Evolutionary conservation across 2,113 vertebrate genomes (phyloP), one percentile per base, ranked within the genome.

Genomic region (Eulacestoma nigropectus): DNA sequence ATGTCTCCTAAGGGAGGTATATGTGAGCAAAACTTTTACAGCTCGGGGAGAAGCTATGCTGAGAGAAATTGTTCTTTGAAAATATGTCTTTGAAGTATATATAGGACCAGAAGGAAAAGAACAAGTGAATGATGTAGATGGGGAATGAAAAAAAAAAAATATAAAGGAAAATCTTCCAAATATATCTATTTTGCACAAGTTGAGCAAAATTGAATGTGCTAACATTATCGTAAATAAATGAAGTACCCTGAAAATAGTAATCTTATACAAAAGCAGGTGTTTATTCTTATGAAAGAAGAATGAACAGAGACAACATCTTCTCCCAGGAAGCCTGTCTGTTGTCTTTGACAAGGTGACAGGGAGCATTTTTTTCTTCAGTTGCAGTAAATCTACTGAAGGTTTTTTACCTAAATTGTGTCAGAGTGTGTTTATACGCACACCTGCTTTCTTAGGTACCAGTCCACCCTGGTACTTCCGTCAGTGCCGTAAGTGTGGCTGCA

Each of bases 21-120:
- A 75, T 90, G 20, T 81, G 65, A 96, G 88, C 37, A 91, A 78
- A 92, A 85, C 52, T 92, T 95, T 68, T 89, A 60, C 75, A 94
- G 90, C 83, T 94, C 13, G 1, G 56, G 75, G 85, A 63, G 44
- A 93, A 73, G 76, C 73, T 87, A 46, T 52, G 49, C 64, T 89
- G 77, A 82, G 52, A 81, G 76, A 89, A 92, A 80, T 26, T 63
- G 64, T 50, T 91, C 68, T 92, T 96, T 95, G 88, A 90, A 96
- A 96, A 78, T 57, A 55, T 32, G 32, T 62, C 81, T 94, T 95
- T 95, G 89, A 95, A 87, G 77, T 95, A 49, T 85, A 72, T 94
- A 86, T 84, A 92, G 64, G 93, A 89, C 68, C 76, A 78, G 76
- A 41, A 95, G 80, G 75, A 86, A 90, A 88, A 94, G 47, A 94